Evolutionary conservation across 2,888 invertebrate genomes (phyloP).

Genomic region (Amphimallon solstitiale): DNA sequence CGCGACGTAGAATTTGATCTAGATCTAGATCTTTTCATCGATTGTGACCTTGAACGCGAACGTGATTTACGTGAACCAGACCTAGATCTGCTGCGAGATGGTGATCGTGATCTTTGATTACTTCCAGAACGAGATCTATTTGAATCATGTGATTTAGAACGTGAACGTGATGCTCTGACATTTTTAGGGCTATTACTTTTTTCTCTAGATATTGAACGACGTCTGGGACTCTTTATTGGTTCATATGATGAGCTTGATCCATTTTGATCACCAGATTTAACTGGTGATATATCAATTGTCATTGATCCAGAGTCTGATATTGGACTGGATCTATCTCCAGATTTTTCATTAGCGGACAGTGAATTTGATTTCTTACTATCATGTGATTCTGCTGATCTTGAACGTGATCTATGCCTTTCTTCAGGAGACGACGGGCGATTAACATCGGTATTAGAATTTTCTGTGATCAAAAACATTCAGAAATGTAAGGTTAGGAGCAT

Average conservation of each 20-base stretch:
- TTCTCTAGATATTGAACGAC: constrained; percentile 57
- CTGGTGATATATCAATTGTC: constrained; percentile 45
- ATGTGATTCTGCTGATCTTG: constrained; percentile 51
- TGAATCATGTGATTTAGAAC: constrained; percentile 42
- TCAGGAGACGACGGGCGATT: constrained; percentile 17
- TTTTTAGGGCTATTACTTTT: constrained; percentile 52
- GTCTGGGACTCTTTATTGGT: constrained; percentile 46
- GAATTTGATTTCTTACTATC: constrained; percentile 44
- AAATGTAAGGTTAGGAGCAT: constrained; percentile 19
- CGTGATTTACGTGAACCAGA: constrained; percentile 48
- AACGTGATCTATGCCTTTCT: constrained; percentile 46
- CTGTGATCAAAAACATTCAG: constrained; percentile 8
- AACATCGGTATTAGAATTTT: constrained; percentile 8
- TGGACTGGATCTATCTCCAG: constrained; percentile 39
- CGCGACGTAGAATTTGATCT: constrained; percentile 40
- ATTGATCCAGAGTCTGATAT: constrained; percentile 45
- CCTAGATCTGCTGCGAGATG: constrained; percentile 47
- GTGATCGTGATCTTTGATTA: constrained; percentile 39
- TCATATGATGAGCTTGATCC: constrained; percentile 47
- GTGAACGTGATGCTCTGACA: constrained; percentile 57
- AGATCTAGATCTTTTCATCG: constrained; percentile 44
- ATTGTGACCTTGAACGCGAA: constrained; percentile 38
- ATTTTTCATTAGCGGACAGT: constrained; percentile 39
- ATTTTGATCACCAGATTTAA: constrained; percentile 44
- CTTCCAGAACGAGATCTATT: constrained; percentile 43